Percentiles rank a stretch among this genome's conserved stretches.
These are phyloP conservation scores for Eupleurogrammus muticus DNA, from an alignment of 2,797 vertebrate species.

Conservation along the genomic window DNA sequence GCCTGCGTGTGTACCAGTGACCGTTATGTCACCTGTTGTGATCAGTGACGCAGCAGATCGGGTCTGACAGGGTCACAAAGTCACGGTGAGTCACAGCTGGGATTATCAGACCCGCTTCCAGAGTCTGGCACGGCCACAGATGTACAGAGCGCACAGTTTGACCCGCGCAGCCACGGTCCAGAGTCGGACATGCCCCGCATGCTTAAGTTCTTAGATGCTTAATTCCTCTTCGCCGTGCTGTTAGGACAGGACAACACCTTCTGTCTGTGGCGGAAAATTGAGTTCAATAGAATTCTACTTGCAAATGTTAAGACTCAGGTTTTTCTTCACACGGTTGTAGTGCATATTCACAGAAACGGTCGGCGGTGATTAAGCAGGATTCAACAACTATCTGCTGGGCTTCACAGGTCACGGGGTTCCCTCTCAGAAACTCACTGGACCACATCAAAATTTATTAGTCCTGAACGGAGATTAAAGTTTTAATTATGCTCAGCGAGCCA, in stretches of 20 bases:
- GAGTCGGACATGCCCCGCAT: background rate
- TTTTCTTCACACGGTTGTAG: slow-evolving; percentile 4
- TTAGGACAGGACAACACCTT: background rate
- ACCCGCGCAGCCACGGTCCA: slow-evolving; percentile 20
- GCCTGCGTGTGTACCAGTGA: background rate
- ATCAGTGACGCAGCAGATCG: slow-evolving; percentile 27
- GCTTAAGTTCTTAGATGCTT: slow-evolving; percentile 13
- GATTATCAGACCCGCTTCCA: slow-evolving; percentile 45
- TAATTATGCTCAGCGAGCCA: slow-evolving; percentile 63
- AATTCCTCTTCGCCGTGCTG: background rate
- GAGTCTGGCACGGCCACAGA: slow-evolving; percentile 31
- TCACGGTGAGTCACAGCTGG: slow-evolving; percentile 32
- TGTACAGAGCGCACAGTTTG: slow-evolving; percentile 26
- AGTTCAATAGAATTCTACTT: background rate
- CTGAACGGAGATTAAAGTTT: slow-evolving; percentile 72
- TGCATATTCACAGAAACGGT: slow-evolving; percentile 26
- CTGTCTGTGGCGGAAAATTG: background rate
- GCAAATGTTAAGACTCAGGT: background rate
- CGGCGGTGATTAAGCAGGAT: slow-evolving; percentile 65
- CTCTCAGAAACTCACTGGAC: slow-evolving; percentile 27
- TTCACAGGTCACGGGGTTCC: slow-evolving; percentile 58
- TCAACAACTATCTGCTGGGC: slow-evolving; percentile 62
- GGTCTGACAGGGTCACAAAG: slow-evolving; percentile 34
- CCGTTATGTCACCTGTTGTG: slow-evolving; percentile 40
- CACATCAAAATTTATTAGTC: slow-evolving; percentile 55